Evolutionary conservation across 2,113 vertebrate genomes (phyloP).

Genomic region (Campylomormyrus tamandua): DNA sequence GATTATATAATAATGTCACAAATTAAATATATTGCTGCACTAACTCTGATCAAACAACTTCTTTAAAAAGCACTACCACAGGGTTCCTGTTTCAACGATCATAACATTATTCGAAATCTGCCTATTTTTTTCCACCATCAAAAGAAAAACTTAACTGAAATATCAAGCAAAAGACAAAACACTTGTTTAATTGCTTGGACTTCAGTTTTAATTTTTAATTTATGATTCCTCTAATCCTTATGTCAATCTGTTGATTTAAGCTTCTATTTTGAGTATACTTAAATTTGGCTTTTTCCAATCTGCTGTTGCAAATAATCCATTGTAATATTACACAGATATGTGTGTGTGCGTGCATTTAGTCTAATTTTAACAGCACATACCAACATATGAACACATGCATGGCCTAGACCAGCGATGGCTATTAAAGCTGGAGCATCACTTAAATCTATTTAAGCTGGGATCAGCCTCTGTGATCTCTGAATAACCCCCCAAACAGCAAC

Average conservation of each 20-base stretch:
- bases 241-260: not conserved
- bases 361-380: not conserved
- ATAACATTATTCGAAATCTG: not conserved
- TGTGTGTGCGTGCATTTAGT: not conserved
- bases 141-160: not conserved
- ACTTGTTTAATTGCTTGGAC: not conserved
- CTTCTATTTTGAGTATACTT: not conserved
- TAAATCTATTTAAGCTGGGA: not conserved
- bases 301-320: not conserved
- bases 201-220: not conserved
- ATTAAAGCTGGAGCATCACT: not conserved
- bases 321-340: not conserved
- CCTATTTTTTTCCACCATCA: not conserved
- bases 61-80: not conserved
- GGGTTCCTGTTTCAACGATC: not conserved
- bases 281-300: not conserved
- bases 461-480: not conserved
- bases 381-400: not conserved
- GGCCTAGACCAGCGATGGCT: not conserved
- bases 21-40: not conserved
- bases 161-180: not conserved
- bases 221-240: not conserved
- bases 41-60: not conserved
- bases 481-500: not conserved
- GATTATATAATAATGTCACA: not conserved